These are phyloP conservation scores for Columba guinea DNA, from an alignment of 2,797 vertebrate genomes.

Conservation along the genomic window DNA sequence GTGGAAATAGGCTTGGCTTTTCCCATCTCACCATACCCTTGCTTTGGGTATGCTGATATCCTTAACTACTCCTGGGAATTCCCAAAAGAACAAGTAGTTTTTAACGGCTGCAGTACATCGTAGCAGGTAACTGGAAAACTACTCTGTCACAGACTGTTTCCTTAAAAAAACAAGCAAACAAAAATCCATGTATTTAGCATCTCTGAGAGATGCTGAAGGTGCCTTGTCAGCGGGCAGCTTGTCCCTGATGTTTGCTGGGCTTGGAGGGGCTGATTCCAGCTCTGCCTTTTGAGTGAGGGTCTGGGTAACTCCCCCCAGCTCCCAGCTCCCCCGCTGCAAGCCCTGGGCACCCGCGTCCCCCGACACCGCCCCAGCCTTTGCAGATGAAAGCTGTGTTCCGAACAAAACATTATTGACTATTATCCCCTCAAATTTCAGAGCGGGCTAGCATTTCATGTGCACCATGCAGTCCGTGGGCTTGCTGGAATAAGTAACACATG, in stretches of 20 bases:
- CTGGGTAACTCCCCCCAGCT: fast-evolving
- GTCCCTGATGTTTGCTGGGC: neutral
- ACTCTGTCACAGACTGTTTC: neutral
- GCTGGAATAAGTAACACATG: conserved; percentile 67
- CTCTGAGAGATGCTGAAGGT: neutral
- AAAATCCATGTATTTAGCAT: neutral
- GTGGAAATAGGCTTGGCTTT: neutral
- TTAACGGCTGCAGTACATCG: neutral
- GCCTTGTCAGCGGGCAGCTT: neutral
- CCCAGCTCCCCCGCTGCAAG: neutral
- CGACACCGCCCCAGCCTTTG: fast-evolving
- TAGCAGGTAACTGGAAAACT: neutral
- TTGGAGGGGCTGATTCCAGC: neutral
- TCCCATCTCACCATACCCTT: fast-evolving
- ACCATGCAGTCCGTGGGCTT: neutral
- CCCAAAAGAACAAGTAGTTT: neutral
- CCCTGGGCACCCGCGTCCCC: neutral
- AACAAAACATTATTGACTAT: conserved; percentile 51
- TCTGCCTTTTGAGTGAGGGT: neutral
- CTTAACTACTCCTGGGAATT: neutral
- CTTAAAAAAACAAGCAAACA: neutral
- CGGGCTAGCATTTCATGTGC: neutral
- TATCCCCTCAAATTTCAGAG: conserved; percentile 32
- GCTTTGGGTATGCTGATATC: neutral
- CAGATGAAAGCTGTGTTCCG: neutral